phyloP scores from a whole-genome alignment of 1,140 invertebrate genomes.

The Heliconius melpomene region DNA sequence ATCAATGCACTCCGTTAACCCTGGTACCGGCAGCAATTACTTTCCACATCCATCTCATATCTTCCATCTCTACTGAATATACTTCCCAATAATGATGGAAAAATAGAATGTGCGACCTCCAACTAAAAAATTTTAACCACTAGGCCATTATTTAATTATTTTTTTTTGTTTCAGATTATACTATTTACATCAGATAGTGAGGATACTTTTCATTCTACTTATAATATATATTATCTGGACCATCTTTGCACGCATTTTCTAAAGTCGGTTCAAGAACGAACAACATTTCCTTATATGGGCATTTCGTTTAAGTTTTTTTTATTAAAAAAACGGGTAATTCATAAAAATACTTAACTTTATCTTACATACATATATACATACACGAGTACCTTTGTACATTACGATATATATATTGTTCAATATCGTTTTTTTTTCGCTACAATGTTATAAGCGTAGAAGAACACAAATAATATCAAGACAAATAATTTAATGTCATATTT shows the following conservation, averaged over 20 bases:
- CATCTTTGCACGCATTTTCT: constrained; percentile 46
- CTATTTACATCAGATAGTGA: constrained; percentile 76
- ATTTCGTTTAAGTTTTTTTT: not conserved
- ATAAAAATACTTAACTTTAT: not conserved
- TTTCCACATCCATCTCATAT: too few relatives aligned
- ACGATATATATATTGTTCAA: too few relatives aligned
- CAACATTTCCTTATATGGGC: constrained; percentile 1
- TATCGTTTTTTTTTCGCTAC: too few relatives aligned
- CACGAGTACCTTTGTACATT: not conserved
- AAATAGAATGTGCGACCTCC: too few relatives aligned
- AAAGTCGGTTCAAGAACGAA: constrained; percentile 19
- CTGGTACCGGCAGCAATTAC: too few relatives aligned
- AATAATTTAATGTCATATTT: not conserved
- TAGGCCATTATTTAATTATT: too few relatives aligned
- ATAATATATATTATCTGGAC: constrained; percentile 59
- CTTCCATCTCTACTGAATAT: too few relatives aligned
- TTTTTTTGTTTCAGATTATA: constrained; percentile 76
- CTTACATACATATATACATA: not conserved
- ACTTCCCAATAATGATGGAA: too few relatives aligned
- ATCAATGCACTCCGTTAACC: too few relatives aligned
- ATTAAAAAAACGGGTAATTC: constrained; percentile 3
- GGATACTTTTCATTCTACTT: constrained; percentile 58
- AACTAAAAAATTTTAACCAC: too few relatives aligned
- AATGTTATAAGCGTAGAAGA: too few relatives aligned
- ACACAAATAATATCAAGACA: too few relatives aligned